Conservation (phyloP, 2,113 vertebrate genomes). For the Clarias magur region DNA sequence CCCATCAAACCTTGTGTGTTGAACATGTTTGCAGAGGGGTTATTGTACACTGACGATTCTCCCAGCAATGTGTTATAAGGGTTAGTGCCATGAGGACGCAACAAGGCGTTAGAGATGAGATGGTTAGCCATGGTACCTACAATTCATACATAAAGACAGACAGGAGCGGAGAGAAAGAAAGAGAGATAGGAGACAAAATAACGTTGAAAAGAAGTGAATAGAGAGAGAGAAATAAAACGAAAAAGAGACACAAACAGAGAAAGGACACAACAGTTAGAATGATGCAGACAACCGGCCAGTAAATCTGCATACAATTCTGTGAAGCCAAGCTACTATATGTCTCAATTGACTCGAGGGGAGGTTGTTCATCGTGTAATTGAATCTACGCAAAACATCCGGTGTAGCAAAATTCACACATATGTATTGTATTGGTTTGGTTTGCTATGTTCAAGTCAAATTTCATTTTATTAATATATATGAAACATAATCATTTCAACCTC, state of each 20-base stretch:
- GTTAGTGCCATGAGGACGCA: constrained; percentile 99
- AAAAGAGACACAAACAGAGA: constrained; percentile 23
- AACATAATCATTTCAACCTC: no score
- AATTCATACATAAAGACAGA: constrained; percentile 39
- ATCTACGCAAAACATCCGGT: no score
- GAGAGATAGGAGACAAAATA: constrained; percentile 32
- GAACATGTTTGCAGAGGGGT: constrained; percentile 99
- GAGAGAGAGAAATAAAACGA: constrained; percentile 1
- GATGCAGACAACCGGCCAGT: constrained; percentile 32
- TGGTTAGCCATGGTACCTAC: constrained; percentile 99
- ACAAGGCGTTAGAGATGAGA: constrained; percentile 99
- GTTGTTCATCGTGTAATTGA: background rate
- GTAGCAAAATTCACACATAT: no score
- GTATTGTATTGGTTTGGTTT: background rate
- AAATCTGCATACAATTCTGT: constrained; percentile 18
- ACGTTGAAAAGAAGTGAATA: constrained; percentile 5
- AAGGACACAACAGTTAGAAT: constrained; percentile 45
- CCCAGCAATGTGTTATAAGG: constrained; percentile 99
- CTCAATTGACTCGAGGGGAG: background rate
- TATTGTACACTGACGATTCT: constrained; percentile 99
- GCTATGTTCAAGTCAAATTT: background rate
- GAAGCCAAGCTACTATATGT: background rate
- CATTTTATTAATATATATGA: background rate
- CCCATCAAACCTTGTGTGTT: constrained; percentile 97
- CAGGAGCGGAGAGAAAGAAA: constrained; percentile 55